Evolutionary conservation across 2,888 invertebrate genomes (phyloP).

Genomic region (Pseudococcus longispinus): DNA sequence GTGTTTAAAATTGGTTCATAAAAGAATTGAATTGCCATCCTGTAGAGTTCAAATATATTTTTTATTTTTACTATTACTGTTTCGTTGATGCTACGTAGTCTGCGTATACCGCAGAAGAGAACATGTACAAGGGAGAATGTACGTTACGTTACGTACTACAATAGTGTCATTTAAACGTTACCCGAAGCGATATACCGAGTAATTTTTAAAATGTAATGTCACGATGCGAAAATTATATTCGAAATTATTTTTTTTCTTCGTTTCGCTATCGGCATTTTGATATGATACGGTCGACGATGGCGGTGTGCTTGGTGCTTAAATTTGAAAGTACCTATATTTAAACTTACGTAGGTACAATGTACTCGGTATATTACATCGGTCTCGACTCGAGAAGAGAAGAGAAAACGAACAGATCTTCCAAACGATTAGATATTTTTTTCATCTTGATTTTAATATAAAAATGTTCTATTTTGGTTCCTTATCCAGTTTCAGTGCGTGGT

Average conservation of each 20-base stretch:
- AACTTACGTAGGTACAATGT: too few species aligned
- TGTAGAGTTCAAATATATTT: constrained; percentile 12
- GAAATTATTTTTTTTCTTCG: neutral
- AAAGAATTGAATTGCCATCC: constrained; percentile 23
- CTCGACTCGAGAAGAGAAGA: neutral
- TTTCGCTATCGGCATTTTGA: neutral
- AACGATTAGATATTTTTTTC: neutral
- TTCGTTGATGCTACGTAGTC: neutral
- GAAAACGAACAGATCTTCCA: neutral
- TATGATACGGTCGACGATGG: neutral
- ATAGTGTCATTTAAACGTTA: constrained; percentile 31
- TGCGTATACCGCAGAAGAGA: neutral
- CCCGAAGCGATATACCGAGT: constrained; percentile 5
- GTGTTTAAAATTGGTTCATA: constrained; percentile 19
- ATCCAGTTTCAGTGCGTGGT: too few species aligned
- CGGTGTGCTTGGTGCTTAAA: neutral
- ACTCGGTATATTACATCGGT: neutral
- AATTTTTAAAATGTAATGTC: constrained; percentile 14
- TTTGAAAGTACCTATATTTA: constrained; percentile 6
- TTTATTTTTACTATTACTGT: neutral
- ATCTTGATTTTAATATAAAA: neutral
- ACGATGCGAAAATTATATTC: constrained; percentile 18
- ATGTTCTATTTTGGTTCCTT: neutral
- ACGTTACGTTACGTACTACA: neutral
- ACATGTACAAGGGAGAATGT: neutral